Evolutionary conservation across 64 coral and sea anemone genomes (phyloP).

Genomic region (Stichodactyla helianthus): DNA sequence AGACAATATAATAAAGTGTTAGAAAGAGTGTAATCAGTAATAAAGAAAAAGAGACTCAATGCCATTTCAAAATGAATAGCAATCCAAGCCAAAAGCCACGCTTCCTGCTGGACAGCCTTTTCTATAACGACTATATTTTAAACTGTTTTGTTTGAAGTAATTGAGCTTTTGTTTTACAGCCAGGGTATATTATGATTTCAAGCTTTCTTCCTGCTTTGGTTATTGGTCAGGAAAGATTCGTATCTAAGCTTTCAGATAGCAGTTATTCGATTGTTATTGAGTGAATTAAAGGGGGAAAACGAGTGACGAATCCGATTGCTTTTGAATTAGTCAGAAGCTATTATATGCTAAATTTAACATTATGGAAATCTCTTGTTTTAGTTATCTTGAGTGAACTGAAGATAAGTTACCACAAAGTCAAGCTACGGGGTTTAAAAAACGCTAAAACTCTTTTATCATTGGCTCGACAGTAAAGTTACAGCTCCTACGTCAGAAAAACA

Average conservation of each 20-base stretch:
- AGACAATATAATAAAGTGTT: background rate
- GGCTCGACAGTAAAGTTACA: background rate
- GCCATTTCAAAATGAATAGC: background rate
- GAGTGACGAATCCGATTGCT: background rate
- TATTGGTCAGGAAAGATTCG: background rate
- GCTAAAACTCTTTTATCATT: background rate
- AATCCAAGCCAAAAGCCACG: background rate
- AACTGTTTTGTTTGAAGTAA: conserved; percentile 2
- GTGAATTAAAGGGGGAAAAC: background rate
- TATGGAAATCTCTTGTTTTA: background rate
- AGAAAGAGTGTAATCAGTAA: background rate
- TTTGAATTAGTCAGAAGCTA: background rate
- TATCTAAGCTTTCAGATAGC: background rate
- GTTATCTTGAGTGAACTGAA: background rate
- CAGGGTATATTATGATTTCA: background rate
- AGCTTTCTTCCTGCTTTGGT: background rate
- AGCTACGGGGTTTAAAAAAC: conserved; percentile 3
- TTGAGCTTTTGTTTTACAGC: background rate
- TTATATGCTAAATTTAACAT: conserved; percentile 19
- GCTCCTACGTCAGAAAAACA: background rate
- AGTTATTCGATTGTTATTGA: conserved; percentile 1
- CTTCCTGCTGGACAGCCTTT: background rate
- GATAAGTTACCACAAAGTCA: conserved; percentile 13
- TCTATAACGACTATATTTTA: background rate
- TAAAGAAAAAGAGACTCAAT: background rate